Base-by-base conservation (phyloP, 1,140 invertebrate species). In the Coelopa frigida region DNA sequence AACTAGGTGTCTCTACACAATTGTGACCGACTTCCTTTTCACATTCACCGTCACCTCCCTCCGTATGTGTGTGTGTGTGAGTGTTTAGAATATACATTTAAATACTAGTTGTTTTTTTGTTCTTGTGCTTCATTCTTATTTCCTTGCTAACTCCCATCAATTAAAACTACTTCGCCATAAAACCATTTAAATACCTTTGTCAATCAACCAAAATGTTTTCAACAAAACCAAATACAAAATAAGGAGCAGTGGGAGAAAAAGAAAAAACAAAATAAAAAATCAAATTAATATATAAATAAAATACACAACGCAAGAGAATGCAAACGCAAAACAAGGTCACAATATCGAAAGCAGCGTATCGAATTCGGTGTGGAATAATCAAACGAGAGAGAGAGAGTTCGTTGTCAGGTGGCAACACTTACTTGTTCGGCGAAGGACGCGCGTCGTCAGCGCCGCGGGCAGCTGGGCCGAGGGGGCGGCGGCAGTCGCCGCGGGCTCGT, bases 131-230 rank as follows among this genome's bases (percentile, higher is more conserved):
- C n/a, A n/a, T n/a, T n/a, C n/a, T n/a, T n/a, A n/a, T n/a, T n/a
- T n/a, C n/a, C n/a, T n/a, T n/a, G n/a, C n/a, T n/a, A n/a, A n/a
- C n/a, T n/a, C n/a, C n/a, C n/a, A n/a, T n/a, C n/a, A n/a, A n/a
- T n/a, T n/a, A n/a, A n/a, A n/a, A n/a, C n/a, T n/a, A n/a, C n/a
- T 15, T 26, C 35, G 22, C 43, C 26, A 42, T 41, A 20, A 44
- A 49, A 49, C 26, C 51, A 48, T 52, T 66, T 53, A 66, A 66
- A 66, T 66, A 65, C 62, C 62, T 66, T 62, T 53, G 49, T 48
- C 26, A 24, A 40, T 32, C 12, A 41, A 47, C 15, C 17, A 42
- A 27, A 37, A 33, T 23, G 37, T 18, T 40, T 36, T 40, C 29
- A 44, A 44, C 27, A 45, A 44, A 37, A 27, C 23, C 21, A 44